A percentile compares a stretch with the other conserved stretches of the same genome.
phyloP scores from a whole-genome alignment of 2,113 vertebrate genomes.

The Empidonax traillii region DNA sequence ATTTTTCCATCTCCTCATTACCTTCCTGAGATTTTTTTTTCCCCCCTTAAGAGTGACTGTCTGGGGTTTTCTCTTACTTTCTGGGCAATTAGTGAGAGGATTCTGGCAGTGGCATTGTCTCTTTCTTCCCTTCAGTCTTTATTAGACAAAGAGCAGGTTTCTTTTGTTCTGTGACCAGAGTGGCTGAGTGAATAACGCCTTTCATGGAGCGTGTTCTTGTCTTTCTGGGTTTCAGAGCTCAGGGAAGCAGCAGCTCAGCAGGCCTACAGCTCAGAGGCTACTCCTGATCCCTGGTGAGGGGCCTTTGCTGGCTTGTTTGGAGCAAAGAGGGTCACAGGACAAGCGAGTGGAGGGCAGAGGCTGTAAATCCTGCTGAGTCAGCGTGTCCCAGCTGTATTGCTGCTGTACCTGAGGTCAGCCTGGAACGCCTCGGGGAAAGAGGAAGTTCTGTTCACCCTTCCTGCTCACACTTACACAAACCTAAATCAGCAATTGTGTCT shows the following conservation, averaged over 20 bases:
- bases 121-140: neutral
- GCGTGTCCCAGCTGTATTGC: neutral
- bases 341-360: neutral
- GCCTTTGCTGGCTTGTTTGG: neutral
- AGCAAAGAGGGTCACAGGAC: constrained; percentile 1
- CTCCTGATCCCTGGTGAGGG: neutral
- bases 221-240: constrained; percentile 15
- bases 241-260: neutral
- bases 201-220: neutral
- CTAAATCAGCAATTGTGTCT: neutral
- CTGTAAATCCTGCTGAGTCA: neutral
- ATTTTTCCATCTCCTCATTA: constrained; percentile 40
- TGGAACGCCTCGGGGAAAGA: fast-evolving
- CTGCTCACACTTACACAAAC: neutral
- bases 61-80: neutral
- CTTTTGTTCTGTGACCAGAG: constrained; percentile 1
- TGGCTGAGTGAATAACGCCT: neutral
- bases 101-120: constrained; percentile 6
- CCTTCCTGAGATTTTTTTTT: neutral
- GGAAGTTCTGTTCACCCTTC: neutral
- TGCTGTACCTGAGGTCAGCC: neutral
- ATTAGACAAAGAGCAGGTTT: constrained; percentile 18
- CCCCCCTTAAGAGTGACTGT: neutral
- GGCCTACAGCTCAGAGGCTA: neutral
- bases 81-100: constrained; percentile 50